Percentiles rank a stretch among this genome's conserved stretches.
These are phyloP conservation scores for Mormyrops boulengeri DNA, from an alignment of 2,797 vertebrate genomes.

Conservation along the genomic window DNA sequence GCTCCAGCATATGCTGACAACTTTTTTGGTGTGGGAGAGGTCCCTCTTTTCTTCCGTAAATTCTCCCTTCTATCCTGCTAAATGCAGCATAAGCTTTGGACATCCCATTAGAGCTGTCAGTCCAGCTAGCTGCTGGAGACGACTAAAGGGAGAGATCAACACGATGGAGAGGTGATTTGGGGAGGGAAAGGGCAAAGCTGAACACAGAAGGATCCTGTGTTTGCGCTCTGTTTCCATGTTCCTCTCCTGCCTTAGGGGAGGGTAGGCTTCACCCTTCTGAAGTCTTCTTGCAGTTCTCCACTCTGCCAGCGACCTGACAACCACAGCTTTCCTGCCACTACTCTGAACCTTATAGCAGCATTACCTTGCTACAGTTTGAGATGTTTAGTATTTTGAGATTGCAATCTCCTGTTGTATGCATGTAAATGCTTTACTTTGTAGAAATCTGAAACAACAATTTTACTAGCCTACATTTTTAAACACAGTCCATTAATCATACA, in stretches of 20 bases:
- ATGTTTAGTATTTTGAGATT: not conserved
- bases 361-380: not conserved
- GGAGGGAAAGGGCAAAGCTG: not conserved
- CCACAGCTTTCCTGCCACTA: not conserved
- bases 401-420: not conserved
- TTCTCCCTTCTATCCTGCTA: not conserved
- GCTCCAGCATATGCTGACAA: not conserved
- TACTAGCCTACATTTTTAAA: not conserved
- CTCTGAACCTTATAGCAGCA: not conserved
- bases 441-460: not conserved
- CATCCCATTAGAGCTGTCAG: not conserved
- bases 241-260: not conserved
- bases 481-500: not conserved
- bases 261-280: not conserved
- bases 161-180: not conserved
- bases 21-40: not conserved
- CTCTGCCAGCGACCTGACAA: not conserved
- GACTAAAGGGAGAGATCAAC: not conserved
- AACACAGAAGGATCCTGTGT: slow-evolving; percentile 16
- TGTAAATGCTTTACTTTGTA: not conserved
- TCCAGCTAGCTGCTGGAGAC: not conserved
- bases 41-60: not conserved
- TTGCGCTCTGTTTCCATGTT: slow-evolving; percentile 1
- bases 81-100: not conserved
- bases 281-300: not conserved